Base-by-base conservation (phyloP, 2,888 invertebrate genomes). In the Campoplex capitator region DNA sequence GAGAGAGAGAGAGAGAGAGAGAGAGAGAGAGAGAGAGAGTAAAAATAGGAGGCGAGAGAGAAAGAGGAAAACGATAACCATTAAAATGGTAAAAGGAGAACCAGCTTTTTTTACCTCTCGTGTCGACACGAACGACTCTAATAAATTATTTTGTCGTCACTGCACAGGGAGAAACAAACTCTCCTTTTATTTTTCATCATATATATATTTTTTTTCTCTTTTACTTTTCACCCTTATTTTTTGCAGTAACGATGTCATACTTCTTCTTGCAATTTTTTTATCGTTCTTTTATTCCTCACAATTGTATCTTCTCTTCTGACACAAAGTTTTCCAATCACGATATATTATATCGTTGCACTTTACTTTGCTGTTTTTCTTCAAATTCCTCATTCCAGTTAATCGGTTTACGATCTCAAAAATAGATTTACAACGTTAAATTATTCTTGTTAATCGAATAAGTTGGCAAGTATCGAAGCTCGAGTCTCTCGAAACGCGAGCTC, bases 61-160 rank as follows among this genome's bases (percentile, higher is more conserved):
- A 67, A 23, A 35, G 35, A 58, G 65, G 28, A 18, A n/a, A 32
- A 28, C 42, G 58, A 42, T 56, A 23, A 56, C 35, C 79, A 79
- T 70, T 56, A 45, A 70, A 70, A 54, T 70, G 42, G 56, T 28
- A 79, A 68, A 70, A 79, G 38, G 56, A 42, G 45, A 68, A 23
- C 23, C 42, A 42, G 56, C 56, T 1, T 16, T 70, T 70, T 54
- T 70, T 56, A 32, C 42, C 56, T 45, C 16, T 79, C 70, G 56
- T 42, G 70, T 42, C 56, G 58, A 75, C 74, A 75, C 82, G 75
- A 68, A 73, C 48, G 65, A 65, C 62, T 65, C 68, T 75, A n/a
- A 68, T 82, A 65, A 82, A 75, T 74, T 82, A 82, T 68, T 68
- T 68, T 51, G 32, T 73, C 65, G 23, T 65, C 58, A 45, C 65